A percentile compares a stretch with the other conserved stretches of the same genome.
Conservation (phyloP, 2,113 vertebrate species). For the Hypomesus transpacificus region DNA sequence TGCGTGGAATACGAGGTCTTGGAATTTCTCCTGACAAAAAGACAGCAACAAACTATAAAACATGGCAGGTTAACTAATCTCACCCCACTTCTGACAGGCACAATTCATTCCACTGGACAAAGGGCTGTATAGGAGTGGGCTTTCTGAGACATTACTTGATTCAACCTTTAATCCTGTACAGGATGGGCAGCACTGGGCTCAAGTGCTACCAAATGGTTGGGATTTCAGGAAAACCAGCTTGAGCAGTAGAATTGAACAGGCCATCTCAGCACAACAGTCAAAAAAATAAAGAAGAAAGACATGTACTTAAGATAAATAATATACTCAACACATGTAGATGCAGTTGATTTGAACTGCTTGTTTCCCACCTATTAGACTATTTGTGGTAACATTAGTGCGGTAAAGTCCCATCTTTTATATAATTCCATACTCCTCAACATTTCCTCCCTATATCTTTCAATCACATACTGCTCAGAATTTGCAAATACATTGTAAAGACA, state of each 20-base stretch:
- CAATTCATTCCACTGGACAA: conserved; percentile 23
- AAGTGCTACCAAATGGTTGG: not conserved
- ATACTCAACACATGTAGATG: not conserved
- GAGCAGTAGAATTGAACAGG: not conserved
- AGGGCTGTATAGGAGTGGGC: not conserved
- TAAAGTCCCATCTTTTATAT: not conserved
- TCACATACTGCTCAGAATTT: conserved; percentile 31
- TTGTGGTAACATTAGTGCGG: not conserved
- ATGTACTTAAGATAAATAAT: no score
- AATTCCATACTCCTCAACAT: not conserved
- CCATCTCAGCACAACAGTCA: not conserved
- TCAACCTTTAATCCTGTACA: not conserved
- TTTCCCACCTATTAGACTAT: no score
- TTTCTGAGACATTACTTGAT: not conserved
- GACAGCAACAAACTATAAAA: conserved; percentile 16
- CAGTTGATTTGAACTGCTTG: not conserved
- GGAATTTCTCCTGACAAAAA: conserved; percentile 22
- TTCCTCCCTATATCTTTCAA: not conserved
- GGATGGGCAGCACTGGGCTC: not conserved
- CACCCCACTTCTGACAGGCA: conserved; percentile 17
- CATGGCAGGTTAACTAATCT: not conserved
- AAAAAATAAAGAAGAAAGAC: not conserved
- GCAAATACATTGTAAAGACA: conserved; percentile 21
- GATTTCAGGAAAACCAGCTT: not conserved
- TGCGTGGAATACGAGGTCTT: conserved; percentile 11